Percentiles rank a stretch among this genome's conserved stretches.
phyloP scores from a whole-genome alignment of 2,113 vertebrate genomes.

The Cyprinodon variegatus region DNA sequence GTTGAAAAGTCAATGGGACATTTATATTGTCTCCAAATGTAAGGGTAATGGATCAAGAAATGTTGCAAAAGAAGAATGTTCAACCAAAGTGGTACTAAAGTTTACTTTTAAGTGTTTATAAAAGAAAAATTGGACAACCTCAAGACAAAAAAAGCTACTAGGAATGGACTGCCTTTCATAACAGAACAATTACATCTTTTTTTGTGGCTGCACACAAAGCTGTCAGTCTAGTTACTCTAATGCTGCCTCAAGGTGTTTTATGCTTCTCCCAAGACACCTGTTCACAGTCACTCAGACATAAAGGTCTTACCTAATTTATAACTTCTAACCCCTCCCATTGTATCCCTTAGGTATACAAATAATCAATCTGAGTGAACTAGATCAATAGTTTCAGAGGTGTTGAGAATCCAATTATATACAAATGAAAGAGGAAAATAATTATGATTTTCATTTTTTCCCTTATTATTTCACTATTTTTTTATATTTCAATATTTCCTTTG shows the following conservation, averaged over 20 bases:
- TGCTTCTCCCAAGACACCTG: background rate
- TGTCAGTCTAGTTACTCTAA: background rate
- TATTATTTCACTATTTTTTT: background rate
- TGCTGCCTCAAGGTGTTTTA: background rate
- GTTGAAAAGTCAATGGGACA: background rate
- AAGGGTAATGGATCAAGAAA: background rate
- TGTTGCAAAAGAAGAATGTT: background rate
- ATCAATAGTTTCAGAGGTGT: constrained; percentile 6
- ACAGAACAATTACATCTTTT: background rate
- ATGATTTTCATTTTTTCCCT: constrained; percentile 16
- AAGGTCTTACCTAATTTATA: constrained; percentile 24
- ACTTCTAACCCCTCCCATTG: constrained; percentile 32
- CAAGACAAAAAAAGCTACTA: background rate
- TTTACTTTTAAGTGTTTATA: background rate
- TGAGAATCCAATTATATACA: constrained; percentile 21
- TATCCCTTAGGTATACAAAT: constrained; percentile 15
- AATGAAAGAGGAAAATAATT: constrained; percentile 4
- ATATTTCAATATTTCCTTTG: background rate
- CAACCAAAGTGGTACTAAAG: background rate
- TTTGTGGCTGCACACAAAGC: background rate
- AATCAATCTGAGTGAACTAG: constrained; percentile 25
- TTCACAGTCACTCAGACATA: background rate
- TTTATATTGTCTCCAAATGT: background rate
- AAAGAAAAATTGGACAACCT: background rate
- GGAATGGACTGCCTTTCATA: background rate